These are phyloP conservation scores for Poeciliopsis turneri DNA, from an alignment of 2,797 vertebrate genomes.

Conservation along the genomic window DNA sequence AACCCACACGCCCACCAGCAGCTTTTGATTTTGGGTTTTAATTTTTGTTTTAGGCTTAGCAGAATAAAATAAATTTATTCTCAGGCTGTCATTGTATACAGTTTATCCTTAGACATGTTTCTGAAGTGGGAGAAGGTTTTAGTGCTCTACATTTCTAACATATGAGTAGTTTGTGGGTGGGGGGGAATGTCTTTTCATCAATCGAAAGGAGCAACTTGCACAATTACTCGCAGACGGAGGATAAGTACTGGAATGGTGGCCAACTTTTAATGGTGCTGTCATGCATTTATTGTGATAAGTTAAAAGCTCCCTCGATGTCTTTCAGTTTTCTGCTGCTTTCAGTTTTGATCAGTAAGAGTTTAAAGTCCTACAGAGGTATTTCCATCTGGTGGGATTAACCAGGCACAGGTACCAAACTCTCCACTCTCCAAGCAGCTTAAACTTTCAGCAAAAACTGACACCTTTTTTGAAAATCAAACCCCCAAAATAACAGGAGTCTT, in stretches of 20 bases:
- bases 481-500: slow-evolving; percentile 11
- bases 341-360: slow-evolving; percentile 44
- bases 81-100: slow-evolving; percentile 51
- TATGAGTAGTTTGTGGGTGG: slow-evolving; percentile 47
- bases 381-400: slow-evolving; percentile 46
- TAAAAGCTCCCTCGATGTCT: slow-evolving; percentile 46
- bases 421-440: slow-evolving; percentile 29
- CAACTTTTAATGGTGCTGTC: slow-evolving; percentile 54
- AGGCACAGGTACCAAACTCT: slow-evolving; percentile 24
- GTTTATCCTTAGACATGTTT: slow-evolving; percentile 43
- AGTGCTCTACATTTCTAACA: slow-evolving; percentile 38
- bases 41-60: slow-evolving; percentile 54
- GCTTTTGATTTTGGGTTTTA: slow-evolving; percentile 53
- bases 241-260: slow-evolving; percentile 19
- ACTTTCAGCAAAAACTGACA: slow-evolving; percentile 23
- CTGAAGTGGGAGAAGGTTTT: slow-evolving; percentile 50
- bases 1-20: slow-evolving; percentile 54
- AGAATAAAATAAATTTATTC: slow-evolving; percentile 37
- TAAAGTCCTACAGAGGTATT: slow-evolving; percentile 33
- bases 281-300: slow-evolving; percentile 47
- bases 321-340: slow-evolving; percentile 19
- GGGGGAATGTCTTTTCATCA: slow-evolving; percentile 34
- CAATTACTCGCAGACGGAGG: slow-evolving; percentile 42
- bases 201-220: slow-evolving; percentile 46
- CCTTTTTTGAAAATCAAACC: slow-evolving; percentile 13